Conservation (phyloP, 2,113 vertebrate genomes). For the Epinephelus moara region DNA sequence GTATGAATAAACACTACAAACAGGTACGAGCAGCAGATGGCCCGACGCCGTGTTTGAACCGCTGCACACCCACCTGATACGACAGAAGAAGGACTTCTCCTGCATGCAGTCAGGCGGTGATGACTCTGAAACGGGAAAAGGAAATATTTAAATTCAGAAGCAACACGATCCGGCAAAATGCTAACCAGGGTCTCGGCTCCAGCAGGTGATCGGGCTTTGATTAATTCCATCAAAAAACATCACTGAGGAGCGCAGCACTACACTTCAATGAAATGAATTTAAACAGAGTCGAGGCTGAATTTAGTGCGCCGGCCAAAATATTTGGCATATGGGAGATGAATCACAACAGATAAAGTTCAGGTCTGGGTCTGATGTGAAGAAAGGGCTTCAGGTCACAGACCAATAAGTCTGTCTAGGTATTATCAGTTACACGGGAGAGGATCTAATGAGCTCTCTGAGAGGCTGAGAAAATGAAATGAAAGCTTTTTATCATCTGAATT, state of each 20-base stretch:
- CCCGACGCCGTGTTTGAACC: not conserved
- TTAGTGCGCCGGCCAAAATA: not conserved
- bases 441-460: not conserved
- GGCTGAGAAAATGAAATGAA: not conserved
- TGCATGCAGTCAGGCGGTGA: constrained; percentile 90
- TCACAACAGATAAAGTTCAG: not conserved
- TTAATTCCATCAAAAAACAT: constrained; percentile 41
- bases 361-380: not conserved
- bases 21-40: constrained; percentile 69
- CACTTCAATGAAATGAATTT: constrained; percentile 30
- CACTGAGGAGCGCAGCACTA: not conserved
- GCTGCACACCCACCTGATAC: constrained; percentile 89
- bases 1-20: constrained; percentile 63
- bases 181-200: not conserved
- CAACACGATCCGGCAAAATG: not conserved
- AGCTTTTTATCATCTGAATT: too few species aligned
- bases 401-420: not conserved
- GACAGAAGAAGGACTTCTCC: constrained; percentile 98
- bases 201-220: not conserved
- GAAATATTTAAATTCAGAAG: constrained; percentile 64
- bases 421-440: not conserved
- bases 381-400: not conserved
- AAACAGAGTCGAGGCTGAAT: not conserved
- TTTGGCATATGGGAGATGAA: not conserved
- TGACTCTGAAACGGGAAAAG: constrained; percentile 84